Base-by-base conservation (phyloP, 2,113 vertebrate species). In the Xerus inauris region DNA sequence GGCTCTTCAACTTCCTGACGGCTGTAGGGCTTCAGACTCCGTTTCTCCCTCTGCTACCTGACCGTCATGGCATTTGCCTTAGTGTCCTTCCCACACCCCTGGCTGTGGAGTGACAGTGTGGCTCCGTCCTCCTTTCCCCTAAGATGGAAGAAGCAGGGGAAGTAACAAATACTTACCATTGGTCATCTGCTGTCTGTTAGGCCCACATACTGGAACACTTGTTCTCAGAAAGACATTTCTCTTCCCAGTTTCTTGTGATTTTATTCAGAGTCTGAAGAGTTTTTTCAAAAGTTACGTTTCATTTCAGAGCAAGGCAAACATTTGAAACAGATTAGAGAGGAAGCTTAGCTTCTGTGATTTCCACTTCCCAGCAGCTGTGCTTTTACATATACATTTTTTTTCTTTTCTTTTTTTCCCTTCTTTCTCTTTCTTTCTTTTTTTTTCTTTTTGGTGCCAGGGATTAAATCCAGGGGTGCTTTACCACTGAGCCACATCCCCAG, bases 241-340 rank as follows among this genome's bases (percentile, higher is more conserved):
- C 40, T 62, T 84, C 32, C 54, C 38, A 76, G 30, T 84, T 67
- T 71, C 84, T 57, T 54, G 3, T 38, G 30, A 87, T 76, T 96
- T 92, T 87, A 94, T 83, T 49, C 69, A 76, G 57, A 71, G 79
- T 91, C 64, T 62, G 26, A 91, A 86, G 94, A 79, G n/a, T 87
- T 67, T 65, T 28, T 38, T 64, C 4, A 35, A 38, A 73, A 62
- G 85, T 67, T 67, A 51, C 24, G 11, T 79, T 47, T 87, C 42
- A 65, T 76, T 88, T 96, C 69, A 91, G 79, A 79, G 71, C 77
- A 75, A 75, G 84, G n/a, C 54, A 73, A 67, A 59, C 40, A 79
- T 86, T 73, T 47, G 82, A 54, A 57, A 64, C 0, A 42, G 62
- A 87, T 86, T 40, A 87, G 77, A 40, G 16, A 71, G 67, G 51